A percentile compares a stretch with the other conserved stretches of the same genome.
Evolutionary conservation across 2,888 invertebrate species (phyloP).

Genomic region (Quadroppia sp.): DNA sequence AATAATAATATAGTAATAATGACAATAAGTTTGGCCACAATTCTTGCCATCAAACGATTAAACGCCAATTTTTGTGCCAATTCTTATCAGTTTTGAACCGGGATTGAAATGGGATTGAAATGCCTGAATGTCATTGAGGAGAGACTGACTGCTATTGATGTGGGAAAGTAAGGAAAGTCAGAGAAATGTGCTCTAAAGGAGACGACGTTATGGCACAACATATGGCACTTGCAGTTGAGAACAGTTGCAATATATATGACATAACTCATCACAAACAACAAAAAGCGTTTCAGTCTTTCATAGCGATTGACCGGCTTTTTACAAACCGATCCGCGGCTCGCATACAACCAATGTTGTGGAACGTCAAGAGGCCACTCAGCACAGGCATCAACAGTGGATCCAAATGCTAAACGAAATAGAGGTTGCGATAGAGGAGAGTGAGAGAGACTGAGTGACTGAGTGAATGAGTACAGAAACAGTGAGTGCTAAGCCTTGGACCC

Average conservation of each 20-base stretch:
- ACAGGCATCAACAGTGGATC: conserved; percentile 16
- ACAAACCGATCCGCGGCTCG: conserved; percentile 38
- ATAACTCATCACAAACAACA: conserved; percentile 37
- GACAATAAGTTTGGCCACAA: neutral
- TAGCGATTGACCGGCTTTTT: conserved; percentile 32
- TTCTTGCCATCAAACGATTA: neutral
- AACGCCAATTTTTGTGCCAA: conserved; percentile 9
- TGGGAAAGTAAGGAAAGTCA: conserved; percentile 32
- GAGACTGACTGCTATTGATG: conserved; percentile 25
- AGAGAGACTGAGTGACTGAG: conserved; percentile 9
- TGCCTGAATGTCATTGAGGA: conserved; percentile 7
- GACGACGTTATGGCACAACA: neutral
- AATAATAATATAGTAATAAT: too few relatives aligned
- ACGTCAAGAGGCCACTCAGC: conserved; percentile 34
- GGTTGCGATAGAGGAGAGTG: conserved; percentile 42
- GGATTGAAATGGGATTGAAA: conserved; percentile 29
- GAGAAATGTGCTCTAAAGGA: too few relatives aligned
- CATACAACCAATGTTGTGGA: conserved; percentile 36
- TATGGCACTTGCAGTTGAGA: conserved; percentile 20
- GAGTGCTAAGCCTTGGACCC: conserved; percentile 10
- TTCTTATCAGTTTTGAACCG: conserved; percentile 2
- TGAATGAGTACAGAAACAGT: conserved; percentile 8
- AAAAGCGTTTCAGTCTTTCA: conserved; percentile 26
- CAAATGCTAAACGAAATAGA: neutral
- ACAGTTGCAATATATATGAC: conserved; percentile 22